phyloP scores from a whole-genome alignment of 2,888 invertebrate genomes.

The Drosophila engyochracea region DNA sequence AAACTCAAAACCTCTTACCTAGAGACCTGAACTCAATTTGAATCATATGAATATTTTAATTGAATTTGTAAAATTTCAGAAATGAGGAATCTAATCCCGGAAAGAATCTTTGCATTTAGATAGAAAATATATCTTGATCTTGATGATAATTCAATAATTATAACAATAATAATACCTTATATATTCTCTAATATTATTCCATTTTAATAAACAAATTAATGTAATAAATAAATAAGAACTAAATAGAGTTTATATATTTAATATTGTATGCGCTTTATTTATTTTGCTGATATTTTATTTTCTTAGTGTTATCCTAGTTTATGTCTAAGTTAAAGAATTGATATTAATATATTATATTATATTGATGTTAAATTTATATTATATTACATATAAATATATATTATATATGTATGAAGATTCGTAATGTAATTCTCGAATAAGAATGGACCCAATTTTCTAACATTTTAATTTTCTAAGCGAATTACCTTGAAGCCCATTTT shows the following conservation, averaged over 20 bases:
- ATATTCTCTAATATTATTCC: neutral
- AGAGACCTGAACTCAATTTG: neutral
- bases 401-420: neutral
- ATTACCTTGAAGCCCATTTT: neutral
- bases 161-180: neutral
- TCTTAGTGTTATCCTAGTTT: neutral
- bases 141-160: neutral
- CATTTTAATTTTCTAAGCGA: neutral
- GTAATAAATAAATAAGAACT: neutral
- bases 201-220: neutral
- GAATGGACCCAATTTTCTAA: neutral
- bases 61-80: neutral
- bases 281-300: neutral
- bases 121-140: neutral
- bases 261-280: accelerated
- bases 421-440: neutral
- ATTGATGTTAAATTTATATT: neutral
- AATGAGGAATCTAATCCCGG: neutral
- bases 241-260: neutral
- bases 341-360: neutral
- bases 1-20: neutral
- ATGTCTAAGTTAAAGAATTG: neutral
- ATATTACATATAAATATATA: neutral
- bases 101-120: neutral
- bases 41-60: neutral